Evolutionary conservation across 92 coral and sea anemone species (phyloP).

Genomic region (Phenganax marumi): DNA sequence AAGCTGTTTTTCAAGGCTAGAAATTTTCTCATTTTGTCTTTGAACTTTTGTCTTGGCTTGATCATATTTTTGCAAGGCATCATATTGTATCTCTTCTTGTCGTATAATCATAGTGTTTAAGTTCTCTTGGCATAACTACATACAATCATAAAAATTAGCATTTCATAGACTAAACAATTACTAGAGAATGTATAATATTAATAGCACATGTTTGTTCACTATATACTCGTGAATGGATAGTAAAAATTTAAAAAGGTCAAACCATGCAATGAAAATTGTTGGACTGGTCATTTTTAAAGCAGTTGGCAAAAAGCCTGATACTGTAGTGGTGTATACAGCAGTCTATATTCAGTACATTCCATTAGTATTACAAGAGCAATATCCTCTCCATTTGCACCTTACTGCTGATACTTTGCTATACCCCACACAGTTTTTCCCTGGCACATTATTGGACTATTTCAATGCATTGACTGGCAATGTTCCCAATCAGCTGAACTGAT

Average conservation of each 20-base stretch:
- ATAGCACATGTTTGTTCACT: neutral
- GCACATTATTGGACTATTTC: too few species aligned
- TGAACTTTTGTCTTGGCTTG: constrained; percentile 10
- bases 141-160: neutral
- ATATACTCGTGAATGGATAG: neutral
- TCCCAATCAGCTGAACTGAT: too few species aligned
- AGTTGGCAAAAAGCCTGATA: too few species aligned
- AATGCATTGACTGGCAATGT: too few species aligned
- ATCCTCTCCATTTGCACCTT: too few species aligned
- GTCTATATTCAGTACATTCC: too few species aligned
- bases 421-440: too few species aligned
- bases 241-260: neutral
- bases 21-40: constrained; percentile 20
- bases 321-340: too few species aligned
- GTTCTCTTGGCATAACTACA: constrained; percentile 13
- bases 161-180: neutral
- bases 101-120: constrained; percentile 12
- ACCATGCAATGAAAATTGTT: too few species aligned
- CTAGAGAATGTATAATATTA: neutral
- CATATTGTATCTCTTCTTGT: neutral
- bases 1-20: constrained; percentile 7
- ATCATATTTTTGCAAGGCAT: neutral
- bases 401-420: too few species aligned
- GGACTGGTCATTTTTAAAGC: too few species aligned
- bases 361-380: too few species aligned